These are phyloP conservation scores for Lypha dubia DNA, from an alignment of 2,888 invertebrate genomes.

Conservation along the genomic window DNA sequence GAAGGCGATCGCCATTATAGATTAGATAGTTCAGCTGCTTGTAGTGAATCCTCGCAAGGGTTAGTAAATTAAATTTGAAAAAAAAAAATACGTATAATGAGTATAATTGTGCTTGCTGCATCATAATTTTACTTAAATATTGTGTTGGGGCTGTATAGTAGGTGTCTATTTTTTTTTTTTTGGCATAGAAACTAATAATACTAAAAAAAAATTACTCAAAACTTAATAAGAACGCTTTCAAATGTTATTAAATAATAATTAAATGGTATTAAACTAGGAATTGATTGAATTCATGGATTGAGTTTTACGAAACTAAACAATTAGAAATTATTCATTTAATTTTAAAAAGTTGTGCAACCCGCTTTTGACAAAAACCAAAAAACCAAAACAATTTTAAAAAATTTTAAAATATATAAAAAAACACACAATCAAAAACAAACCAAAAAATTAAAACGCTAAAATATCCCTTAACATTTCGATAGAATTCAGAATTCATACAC, in stretches of 20 bases:
- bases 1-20: slow-evolving; percentile 95
- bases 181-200: slow-evolving; percentile 70
- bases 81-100: slow-evolving; percentile 56
- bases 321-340: slow-evolving; percentile 65
- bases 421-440: too few relatives aligned
- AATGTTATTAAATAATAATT: slow-evolving; percentile 67
- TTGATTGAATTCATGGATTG: slow-evolving; percentile 72
- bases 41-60: slow-evolving; percentile 90
- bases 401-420: slow-evolving; percentile 41
- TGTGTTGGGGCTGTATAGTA: slow-evolving; percentile 74
- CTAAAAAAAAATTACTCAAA: slow-evolving; percentile 60
- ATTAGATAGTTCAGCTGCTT: slow-evolving; percentile 89
- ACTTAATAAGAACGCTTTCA: slow-evolving; percentile 68
- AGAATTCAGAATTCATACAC: slow-evolving; percentile 70
- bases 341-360: slow-evolving; percentile 71
- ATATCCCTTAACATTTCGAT: slow-evolving; percentile 71
- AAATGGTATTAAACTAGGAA: slow-evolving; percentile 70
- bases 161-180: slow-evolving; percentile 76
- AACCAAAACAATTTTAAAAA: slow-evolving; percentile 14
- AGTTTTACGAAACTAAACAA: slow-evolving; percentile 65
- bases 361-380: slow-evolving; percentile 58
- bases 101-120: slow-evolving; percentile 72
- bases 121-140: slow-evolving; percentile 67
- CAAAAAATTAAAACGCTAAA: slow-evolving; percentile 60
- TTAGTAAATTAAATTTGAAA: slow-evolving; percentile 83